These are phyloP conservation scores for Chaetoderma sp. DNA, from an alignment of 2,888 invertebrate species.

Conservation along the genomic window DNA sequence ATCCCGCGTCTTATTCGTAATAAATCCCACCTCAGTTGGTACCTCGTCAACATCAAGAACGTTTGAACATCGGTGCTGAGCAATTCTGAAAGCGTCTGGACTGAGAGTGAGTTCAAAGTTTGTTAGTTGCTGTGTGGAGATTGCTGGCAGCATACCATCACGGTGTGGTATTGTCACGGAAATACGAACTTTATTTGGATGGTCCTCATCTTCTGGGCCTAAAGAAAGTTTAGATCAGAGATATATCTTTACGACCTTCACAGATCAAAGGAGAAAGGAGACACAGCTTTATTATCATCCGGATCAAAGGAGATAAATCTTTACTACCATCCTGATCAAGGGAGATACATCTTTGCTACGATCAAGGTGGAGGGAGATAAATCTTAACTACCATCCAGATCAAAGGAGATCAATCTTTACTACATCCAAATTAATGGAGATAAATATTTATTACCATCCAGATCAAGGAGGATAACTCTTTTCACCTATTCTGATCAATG, in stretches of 20 bases:
- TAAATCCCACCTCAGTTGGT: constrained; percentile 56
- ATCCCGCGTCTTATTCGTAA: constrained; percentile 58
- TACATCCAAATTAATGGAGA: too few relatives aligned
- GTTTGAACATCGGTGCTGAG: constrained; percentile 67
- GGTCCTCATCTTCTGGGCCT: constrained; percentile 59
- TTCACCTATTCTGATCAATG: too few relatives aligned
- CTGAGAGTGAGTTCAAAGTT: constrained; percentile 68
- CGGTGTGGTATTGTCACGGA: constrained; percentile 65
- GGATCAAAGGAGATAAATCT: too few relatives aligned
- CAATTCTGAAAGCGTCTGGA: constrained; percentile 61
- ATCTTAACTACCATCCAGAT: too few relatives aligned
- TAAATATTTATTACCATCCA: too few relatives aligned
- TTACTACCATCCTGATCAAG: too few relatives aligned
- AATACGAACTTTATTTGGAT: constrained; percentile 64
- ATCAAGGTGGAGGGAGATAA: too few relatives aligned
- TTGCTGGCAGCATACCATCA: constrained; percentile 67
- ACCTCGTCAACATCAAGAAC: constrained; percentile 59
- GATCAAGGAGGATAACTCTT: too few relatives aligned
- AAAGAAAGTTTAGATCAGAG: constrained; percentile 9
- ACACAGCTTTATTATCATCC: too few relatives aligned
- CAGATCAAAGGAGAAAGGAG: not conserved
- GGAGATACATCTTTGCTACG: too few relatives aligned
- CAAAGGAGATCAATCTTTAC: too few relatives aligned
- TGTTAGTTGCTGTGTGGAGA: constrained; percentile 64
- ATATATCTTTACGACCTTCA: not conserved